Percentiles rank a stretch among this genome's conserved stretches.
phyloP scores from a whole-genome alignment of 2,113 vertebrate genomes.

The Strix aluco region DNA sequence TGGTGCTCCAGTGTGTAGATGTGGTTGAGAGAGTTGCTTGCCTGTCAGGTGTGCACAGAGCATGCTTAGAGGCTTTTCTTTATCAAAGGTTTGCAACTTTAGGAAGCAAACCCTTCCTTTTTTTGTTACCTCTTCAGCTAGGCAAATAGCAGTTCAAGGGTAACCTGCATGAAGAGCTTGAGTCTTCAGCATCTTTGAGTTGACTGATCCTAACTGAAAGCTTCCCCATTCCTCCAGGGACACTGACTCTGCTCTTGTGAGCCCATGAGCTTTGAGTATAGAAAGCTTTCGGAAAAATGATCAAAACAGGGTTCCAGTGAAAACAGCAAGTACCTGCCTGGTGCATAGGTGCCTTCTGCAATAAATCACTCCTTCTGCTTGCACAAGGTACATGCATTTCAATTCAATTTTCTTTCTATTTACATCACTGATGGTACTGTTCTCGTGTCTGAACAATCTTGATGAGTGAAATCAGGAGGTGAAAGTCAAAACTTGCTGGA shows the following conservation, averaged over 20 bases:
- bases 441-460: neutral
- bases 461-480: neutral
- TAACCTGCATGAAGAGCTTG: neutral
- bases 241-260: neutral
- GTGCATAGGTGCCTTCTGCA: neutral
- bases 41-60: neutral
- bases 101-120: neutral
- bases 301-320: neutral
- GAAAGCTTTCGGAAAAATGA: neutral
- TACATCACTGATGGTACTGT: neutral
- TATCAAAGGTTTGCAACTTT: neutral
- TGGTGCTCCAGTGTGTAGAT: neutral
- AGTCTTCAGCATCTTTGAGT: neutral
- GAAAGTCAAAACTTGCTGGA: neutral
- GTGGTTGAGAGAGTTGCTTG: neutral
- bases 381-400: neutral
- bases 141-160: neutral
- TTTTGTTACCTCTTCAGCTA: neutral
- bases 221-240: neutral
- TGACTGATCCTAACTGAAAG: neutral
- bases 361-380: neutral
- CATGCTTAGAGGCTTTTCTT: neutral
- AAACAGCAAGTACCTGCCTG: neutral
- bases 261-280: neutral
- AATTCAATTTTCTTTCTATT: neutral